Base-by-base conservation (phyloP, 2,113 vertebrate genomes). In the Microcebus ravelobensis region DNA sequence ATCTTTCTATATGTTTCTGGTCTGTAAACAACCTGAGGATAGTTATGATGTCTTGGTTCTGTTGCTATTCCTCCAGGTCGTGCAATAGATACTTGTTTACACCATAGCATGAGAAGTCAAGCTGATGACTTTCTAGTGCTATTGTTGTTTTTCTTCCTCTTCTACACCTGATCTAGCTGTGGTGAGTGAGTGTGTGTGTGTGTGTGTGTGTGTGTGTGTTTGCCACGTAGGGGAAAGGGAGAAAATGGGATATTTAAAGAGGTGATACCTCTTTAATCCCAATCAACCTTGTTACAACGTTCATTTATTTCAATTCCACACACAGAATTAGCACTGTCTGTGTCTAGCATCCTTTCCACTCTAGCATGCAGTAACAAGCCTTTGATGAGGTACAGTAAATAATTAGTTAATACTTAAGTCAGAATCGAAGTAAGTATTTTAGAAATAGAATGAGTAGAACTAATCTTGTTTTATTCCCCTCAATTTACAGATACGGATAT, bases 1-100 rank as follows among this genome's bases (percentile, higher is more conserved):
- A 55, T 73, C 15, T 88, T 91, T 90, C 87, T 67, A 48, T 27
- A 70, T 84, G 10, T 92, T 90, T 91, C 81, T 94, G 27, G 15
- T 80, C 82, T 94, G 63, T 85, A 93, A 94, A 50, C 36, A 67
- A 59, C 31, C 31, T 83, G 55, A 83, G 42, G 8, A 25, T 48
- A 36, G 79, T 55, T 59, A 65, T 5, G 39, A 1, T 68, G 3
- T 39, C 57, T 87, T 90, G 21, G 31, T 92, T 79, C 21, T 82
- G 21, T 82, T 50, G 23, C 11, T 29, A 15, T 21, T 67, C 8
- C 15, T 76, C 15, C 14, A 70, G 12, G 17, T 67, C 84, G 6
- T 39, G 5, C 3, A 67, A 42, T 94, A 83, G 63, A 74, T 50
- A 92, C 4, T 55, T 74, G 18, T 63, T 85, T 65, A 42, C 5